Evolutionary conservation across 2,888 invertebrate genomes (phyloP), one percentile per base, ranked within the genome.

Genomic region (Eustalomyia histrio): DNA sequence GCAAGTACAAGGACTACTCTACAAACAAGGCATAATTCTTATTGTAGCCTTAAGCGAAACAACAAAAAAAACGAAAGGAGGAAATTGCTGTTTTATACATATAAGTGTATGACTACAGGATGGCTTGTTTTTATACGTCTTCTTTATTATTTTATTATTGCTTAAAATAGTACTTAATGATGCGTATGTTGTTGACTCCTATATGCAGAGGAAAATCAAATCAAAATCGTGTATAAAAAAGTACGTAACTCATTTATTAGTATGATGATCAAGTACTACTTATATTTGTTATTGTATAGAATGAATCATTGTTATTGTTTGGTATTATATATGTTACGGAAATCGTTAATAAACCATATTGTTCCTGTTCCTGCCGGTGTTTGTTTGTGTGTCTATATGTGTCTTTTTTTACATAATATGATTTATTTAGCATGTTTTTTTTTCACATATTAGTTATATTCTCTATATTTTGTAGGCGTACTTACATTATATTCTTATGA

Each of bases 301-400:
- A n/a, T n/a, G n/a, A n/a, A n/a, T n/a, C n/a, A n/a, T n/a, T n/a
- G n/a, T 3, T 24, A 29, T 29, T 29, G 29, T 29, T 29, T 29
- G 29, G 5, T 7, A 29, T 29, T 29, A 29, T 29, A n/a, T 67
- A 75, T 65, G 60, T 65, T 61, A 43, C 61, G 81, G 81, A 81
- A 78, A 63, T 78, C 58, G 74, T 81, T 81, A 78, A 81, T 78
- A 81, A 78, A 78, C 75, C 63, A 74, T 67, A 67, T 78, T 67
- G 50, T 78, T 81, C 74, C 78, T 50, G 43, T 67, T 52, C n/a
- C 29, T 61, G 29, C n/a, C 5, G 24, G 24, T 53, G 53, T 65
- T n/a, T n/a, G 43, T n/a, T n/a, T n/a, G 43, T 39, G 1, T 43
- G 12, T 39, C 0, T 47, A 47, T 47, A n/a, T 29, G 29, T 29